Conservation (phyloP, 92 coral and sea anemone genomes). For the Chrysogorgia sp. region DNA sequence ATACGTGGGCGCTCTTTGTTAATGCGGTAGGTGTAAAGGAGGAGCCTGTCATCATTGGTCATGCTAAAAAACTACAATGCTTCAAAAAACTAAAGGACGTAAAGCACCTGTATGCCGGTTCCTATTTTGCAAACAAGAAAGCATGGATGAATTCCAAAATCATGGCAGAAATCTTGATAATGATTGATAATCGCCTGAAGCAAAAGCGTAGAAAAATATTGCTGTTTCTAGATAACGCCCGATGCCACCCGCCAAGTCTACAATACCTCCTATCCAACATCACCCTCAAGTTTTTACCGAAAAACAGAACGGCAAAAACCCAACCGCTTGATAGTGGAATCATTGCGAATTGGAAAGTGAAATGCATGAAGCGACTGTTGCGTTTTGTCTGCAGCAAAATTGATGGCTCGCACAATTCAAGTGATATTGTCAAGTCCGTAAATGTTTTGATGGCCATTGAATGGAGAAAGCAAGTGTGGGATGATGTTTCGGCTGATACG, state of each 20-base stretch:
- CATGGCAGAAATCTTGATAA: slow-evolving; percentile 56
- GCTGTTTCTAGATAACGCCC: slow-evolving; percentile 54
- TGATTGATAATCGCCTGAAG: slow-evolving; percentile 46
- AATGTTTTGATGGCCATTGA: slow-evolving; percentile 56
- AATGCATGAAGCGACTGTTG: slow-evolving; percentile 57
- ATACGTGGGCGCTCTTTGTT: slow-evolving; percentile 64
- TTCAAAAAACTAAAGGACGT: slow-evolving; percentile 56
- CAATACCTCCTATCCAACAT: slow-evolving; percentile 49
- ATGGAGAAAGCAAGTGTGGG: slow-evolving; percentile 69
- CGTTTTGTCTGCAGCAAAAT: slow-evolving; percentile 59
- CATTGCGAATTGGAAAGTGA: slow-evolving; percentile 68
- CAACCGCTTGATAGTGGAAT: slow-evolving; percentile 66
- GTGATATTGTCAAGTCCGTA: slow-evolving; percentile 62
- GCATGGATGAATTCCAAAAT: slow-evolving; percentile 57
- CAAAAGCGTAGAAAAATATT: slow-evolving; percentile 6
- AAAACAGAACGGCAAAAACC: slow-evolving; percentile 60
- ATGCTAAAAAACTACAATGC: slow-evolving; percentile 54
- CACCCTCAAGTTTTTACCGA: slow-evolving; percentile 58
- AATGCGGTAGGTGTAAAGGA: slow-evolving; percentile 53
- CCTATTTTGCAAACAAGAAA: slow-evolving; percentile 59
- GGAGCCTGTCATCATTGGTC: slow-evolving; percentile 54
- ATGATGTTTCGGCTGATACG: slow-evolving; percentile 61
- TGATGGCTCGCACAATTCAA: slow-evolving; percentile 56
- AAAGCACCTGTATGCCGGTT: slow-evolving; percentile 55
- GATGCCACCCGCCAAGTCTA: slow-evolving; percentile 52